Conservation (phyloP, 2,797 vertebrate genomes). For the Cheirogaleus major region DNA sequence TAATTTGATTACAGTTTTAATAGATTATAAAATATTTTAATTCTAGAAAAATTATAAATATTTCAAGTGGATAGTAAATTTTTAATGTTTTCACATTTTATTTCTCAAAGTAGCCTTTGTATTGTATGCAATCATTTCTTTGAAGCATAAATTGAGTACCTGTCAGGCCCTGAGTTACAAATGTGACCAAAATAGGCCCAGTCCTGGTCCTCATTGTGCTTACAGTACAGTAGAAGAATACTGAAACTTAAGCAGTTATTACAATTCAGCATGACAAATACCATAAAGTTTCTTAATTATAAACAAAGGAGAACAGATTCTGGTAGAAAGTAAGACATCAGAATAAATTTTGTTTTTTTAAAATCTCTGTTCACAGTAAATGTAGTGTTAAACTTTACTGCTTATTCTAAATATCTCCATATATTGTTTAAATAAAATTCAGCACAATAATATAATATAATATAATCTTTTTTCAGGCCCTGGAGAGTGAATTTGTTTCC, state of each 20-base stretch:
- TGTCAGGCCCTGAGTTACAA: background rate
- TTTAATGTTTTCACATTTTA: constrained; percentile 25
- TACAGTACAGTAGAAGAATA: background rate
- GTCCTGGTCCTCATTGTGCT: background rate
- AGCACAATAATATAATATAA: background rate
- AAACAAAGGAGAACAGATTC: constrained; percentile 5
- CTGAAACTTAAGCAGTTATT: background rate
- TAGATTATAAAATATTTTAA: constrained; percentile 41
- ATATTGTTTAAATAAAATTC: background rate
- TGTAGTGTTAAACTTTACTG: background rate
- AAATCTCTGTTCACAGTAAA: background rate
- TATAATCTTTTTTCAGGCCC: constrained; percentile 87
- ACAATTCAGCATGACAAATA: background rate
- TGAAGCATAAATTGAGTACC: background rate
- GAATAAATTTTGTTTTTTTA: background rate
- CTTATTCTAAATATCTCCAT: background rate
- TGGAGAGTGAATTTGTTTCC: constrained; percentile 99
- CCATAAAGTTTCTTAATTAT: background rate
- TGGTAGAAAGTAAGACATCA: background rate
- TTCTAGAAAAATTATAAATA: constrained; percentile 50
- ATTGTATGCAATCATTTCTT: background rate
- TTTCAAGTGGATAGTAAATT: background rate
- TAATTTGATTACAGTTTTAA: constrained; percentile 11
- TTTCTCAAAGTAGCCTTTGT: background rate
- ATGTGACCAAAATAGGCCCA: background rate